Percentiles rank a stretch among this genome's conserved stretches.
phyloP scores from a whole-genome alignment of 2,113 vertebrate species.

The Rhizomys pruinosus region DNA sequence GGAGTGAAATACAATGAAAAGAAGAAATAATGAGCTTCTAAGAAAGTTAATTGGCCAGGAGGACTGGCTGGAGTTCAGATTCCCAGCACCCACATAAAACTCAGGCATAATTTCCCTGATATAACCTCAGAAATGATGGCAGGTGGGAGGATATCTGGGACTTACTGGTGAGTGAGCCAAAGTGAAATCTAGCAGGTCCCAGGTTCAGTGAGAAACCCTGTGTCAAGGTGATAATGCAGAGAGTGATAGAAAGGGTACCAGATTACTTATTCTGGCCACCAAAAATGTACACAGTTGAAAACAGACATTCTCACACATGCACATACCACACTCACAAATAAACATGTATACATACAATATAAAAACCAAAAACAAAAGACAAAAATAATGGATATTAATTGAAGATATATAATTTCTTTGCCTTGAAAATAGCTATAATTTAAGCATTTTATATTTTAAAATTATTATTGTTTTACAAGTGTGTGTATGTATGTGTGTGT shows the following conservation, averaged over 20 bases:
- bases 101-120: no score
- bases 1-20: background rate
- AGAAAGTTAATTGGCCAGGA: background rate
- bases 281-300: background rate
- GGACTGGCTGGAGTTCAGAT: background rate
- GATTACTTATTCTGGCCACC: background rate
- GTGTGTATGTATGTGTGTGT: no score
- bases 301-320: background rate
- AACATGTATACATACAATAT: background rate
- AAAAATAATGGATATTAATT: no score
- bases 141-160: no score
- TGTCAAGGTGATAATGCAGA: no score
- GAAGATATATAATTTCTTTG: no score
- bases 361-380: no score
- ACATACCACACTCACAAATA: background rate
- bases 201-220: no score
- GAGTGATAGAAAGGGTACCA: no score
- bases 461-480: no score
- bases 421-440: no score
- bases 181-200: background rate
- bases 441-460: no score
- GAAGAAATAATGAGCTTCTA: background rate
- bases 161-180: background rate
- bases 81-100: background rate
- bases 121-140: background rate